Percentiles rank a stretch among this genome's conserved stretches.
These are phyloP conservation scores for Takifugu bimaculatus DNA, from an alignment of 2,113 vertebrate genomes.

Conservation along the genomic window DNA sequence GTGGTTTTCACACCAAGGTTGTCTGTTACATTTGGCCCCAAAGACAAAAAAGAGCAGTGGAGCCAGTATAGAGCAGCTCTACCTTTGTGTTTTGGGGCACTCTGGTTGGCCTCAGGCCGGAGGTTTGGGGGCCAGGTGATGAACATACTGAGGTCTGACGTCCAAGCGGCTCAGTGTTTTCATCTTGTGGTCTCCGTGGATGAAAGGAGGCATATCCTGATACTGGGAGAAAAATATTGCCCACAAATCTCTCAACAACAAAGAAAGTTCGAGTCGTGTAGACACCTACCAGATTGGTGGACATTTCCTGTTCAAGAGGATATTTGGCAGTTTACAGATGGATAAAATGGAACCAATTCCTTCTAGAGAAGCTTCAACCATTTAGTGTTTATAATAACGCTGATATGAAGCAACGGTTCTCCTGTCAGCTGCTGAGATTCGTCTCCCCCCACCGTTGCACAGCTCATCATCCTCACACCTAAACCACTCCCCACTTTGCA, in stretches of 20 bases:
- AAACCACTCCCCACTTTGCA: too few species aligned
- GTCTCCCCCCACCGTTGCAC: neutral
- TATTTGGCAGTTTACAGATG: neutral
- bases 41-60: too few species aligned
- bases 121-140: conserved; percentile 20
- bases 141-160: conserved; percentile 51
- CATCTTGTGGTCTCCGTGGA: neutral
- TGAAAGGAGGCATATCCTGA: conserved; percentile 5
- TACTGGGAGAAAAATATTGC: conserved; percentile 17
- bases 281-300: conserved; percentile 30
- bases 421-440: too few species aligned
- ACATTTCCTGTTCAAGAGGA: conserved; percentile 30
- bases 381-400: too few species aligned
- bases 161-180: conserved; percentile 9
- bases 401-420: too few species aligned
- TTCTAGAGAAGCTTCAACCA: too few species aligned
- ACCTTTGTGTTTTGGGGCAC: conserved; percentile 35
- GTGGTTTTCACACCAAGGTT: neutral
- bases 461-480: too few species aligned
- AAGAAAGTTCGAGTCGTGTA: neutral
- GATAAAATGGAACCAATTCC: too few species aligned
- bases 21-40: too few species aligned
- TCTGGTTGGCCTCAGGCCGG: conserved; percentile 25
- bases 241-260: neutral
- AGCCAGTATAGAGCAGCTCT: neutral